phyloP scores from a whole-genome alignment of 2,888 invertebrate species.

The Marasmarcha lunaedactyla region DNA sequence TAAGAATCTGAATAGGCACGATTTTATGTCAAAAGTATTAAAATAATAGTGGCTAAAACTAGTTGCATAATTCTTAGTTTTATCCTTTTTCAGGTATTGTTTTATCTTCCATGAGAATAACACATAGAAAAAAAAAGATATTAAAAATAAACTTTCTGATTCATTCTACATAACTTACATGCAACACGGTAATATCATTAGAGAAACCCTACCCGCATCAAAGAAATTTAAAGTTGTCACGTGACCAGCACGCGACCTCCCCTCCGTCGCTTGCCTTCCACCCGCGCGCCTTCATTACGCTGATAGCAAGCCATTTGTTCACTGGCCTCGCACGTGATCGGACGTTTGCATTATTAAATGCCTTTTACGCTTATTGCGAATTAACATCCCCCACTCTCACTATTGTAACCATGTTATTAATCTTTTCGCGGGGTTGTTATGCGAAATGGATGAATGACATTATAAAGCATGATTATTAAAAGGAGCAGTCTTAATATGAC shows the following conservation, averaged over 20 bases:
- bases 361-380: conserved; percentile 68
- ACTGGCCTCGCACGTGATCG: conserved; percentile 47
- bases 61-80: no score
- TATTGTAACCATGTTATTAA: conserved; percentile 42
- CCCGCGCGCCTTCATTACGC: conserved; percentile 52
- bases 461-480: conserved; percentile 23
- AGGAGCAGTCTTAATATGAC: conserved; percentile 26
- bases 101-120: no score
- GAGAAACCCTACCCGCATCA: conserved; percentile 32
- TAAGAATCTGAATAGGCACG: no score
- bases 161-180: no score
- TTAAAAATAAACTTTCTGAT: no score
- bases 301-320: conserved; percentile 63
- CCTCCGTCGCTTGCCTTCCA: conserved; percentile 18
- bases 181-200: conserved; percentile 2
- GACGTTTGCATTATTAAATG: conserved; percentile 70
- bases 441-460: conserved; percentile 24
- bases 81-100: no score
- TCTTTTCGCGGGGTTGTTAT: conserved; percentile 27
- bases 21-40: no score
- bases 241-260: conserved; percentile 51
- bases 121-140: no score
- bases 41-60: no score
- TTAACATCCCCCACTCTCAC: conserved; percentile 39
- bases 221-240: conserved; percentile 54